Percentiles rank a stretch among this genome's conserved stretches.
phyloP scores from a whole-genome alignment of 2,888 invertebrate species.

The Zelleria hepariella region DNA sequence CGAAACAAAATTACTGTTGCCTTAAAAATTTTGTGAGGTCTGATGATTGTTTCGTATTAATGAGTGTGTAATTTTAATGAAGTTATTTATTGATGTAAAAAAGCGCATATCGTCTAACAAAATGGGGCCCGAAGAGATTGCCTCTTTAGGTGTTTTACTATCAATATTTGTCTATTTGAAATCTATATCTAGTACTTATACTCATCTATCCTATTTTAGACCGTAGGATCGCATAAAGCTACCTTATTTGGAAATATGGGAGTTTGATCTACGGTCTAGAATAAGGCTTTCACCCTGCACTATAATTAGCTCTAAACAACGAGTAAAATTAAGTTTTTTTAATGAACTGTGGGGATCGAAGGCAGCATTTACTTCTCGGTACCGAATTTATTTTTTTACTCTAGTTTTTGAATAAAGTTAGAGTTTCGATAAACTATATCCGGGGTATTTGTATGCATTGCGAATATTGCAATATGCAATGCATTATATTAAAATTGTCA shows the following conservation, averaged over 20 bases:
- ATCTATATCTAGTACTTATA: background rate
- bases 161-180: background rate
- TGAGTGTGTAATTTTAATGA: background rate
- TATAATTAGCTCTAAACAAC: background rate
- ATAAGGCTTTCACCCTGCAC: background rate
- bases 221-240: background rate
- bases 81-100: background rate
- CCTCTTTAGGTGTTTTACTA: background rate
- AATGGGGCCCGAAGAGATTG: background rate
- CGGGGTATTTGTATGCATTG: background rate
- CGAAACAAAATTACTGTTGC: conserved; percentile 31
- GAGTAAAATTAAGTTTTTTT: background rate
- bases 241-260: background rate
- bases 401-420: background rate
- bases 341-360: background rate
- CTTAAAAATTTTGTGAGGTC: conserved; percentile 44
- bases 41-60: conserved; percentile 15
- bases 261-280: background rate
- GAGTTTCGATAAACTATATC: background rate
- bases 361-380: background rate
- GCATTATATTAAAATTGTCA: background rate
- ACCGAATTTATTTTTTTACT: background rate
- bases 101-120: background rate
- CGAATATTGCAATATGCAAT: background rate
- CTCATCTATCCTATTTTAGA: background rate